phyloP scores from a whole-genome alignment of 2,113 vertebrate genomes.

The Cottus gobio region DNA sequence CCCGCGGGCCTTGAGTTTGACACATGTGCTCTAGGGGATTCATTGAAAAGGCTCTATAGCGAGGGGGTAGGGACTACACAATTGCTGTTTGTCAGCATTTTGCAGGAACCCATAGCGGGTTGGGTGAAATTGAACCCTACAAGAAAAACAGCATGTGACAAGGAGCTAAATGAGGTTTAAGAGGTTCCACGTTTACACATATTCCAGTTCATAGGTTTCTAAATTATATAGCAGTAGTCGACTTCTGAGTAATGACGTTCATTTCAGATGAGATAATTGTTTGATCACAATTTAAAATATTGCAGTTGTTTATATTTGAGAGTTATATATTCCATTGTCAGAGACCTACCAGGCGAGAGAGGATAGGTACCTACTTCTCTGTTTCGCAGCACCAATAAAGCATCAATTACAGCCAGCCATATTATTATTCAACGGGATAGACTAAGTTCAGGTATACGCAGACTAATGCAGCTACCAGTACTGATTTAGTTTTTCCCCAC shows the following conservation, averaged over 20 bases:
- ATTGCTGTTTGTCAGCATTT: conserved; percentile 21
- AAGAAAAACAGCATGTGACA: background rate
- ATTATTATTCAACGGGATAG: conserved; percentile 32
- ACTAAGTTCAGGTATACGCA: conserved; percentile 31
- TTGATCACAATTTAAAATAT: background rate
- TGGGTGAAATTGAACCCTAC: conserved; percentile 11
- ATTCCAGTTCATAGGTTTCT: background rate
- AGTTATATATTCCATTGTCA: conserved; percentile 3
- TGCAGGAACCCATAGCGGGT: conserved; percentile 7
- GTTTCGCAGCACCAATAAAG: conserved; percentile 30
- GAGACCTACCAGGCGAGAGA: background rate
- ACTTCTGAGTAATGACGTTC: background rate
- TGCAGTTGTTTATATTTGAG: background rate
- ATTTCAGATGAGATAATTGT: background rate
- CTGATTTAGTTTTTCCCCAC: background rate
- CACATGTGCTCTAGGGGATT: conserved; percentile 26
- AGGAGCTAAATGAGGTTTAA: conserved; percentile 4
- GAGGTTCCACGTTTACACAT: background rate
- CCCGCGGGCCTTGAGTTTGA: too few species aligned
- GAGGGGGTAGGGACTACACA: background rate
- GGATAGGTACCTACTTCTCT: conserved; percentile 22
- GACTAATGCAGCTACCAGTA: conserved; percentile 19
- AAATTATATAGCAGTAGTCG: background rate
- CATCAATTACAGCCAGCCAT: conserved; percentile 26
- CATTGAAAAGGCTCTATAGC: background rate